Evolutionary conservation across 2,888 invertebrate species (phyloP).

Genomic region (Tetragonula carbonaria): DNA sequence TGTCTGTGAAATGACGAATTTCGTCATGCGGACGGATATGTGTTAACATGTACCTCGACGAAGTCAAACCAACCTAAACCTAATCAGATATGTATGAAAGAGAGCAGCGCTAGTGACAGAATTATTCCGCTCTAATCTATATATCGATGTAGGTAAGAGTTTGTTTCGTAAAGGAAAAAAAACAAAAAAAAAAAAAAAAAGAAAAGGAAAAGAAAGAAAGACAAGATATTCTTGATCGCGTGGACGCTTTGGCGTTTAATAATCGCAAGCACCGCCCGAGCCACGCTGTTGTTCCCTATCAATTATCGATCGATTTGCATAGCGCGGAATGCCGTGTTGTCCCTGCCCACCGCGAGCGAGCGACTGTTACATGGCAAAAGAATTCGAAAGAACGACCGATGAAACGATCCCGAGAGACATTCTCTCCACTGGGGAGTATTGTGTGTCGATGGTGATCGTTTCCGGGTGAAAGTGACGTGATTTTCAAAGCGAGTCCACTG

Average conservation of each 20-base stretch:
- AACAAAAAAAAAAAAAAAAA: no score
- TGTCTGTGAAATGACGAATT: no score
- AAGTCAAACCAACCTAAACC: slow-evolving; percentile 59
- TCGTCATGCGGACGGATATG: no score
- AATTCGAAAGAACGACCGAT: slow-evolving; percentile 1
- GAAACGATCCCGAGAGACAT: slow-evolving; percentile 1
- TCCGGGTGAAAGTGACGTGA: slow-evolving; percentile 16
- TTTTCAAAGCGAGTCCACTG: background rate
- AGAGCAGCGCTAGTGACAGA: slow-evolving; percentile 49
- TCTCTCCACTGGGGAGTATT: background rate
- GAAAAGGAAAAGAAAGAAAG: no score
- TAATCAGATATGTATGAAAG: background rate
- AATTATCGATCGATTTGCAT: slow-evolving; percentile 26
- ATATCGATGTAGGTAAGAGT: slow-evolving; percentile 16
- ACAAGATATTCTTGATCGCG: no score
- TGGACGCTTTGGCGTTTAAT: background rate
- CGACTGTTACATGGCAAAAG: background rate
- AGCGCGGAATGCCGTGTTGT: slow-evolving; percentile 1
- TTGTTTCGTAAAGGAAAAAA: background rate
- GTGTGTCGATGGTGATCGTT: background rate
- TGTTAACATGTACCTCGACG: slow-evolving; percentile 71
- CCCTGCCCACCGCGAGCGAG: slow-evolving; percentile 12
- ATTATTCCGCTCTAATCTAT: slow-evolving; percentile 56
- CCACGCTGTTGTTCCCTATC: slow-evolving; percentile 16
- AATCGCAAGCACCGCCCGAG: slow-evolving; percentile 17